phyloP scores from a whole-genome alignment of 2,888 invertebrate species.

The Machimus atricapillus region DNA sequence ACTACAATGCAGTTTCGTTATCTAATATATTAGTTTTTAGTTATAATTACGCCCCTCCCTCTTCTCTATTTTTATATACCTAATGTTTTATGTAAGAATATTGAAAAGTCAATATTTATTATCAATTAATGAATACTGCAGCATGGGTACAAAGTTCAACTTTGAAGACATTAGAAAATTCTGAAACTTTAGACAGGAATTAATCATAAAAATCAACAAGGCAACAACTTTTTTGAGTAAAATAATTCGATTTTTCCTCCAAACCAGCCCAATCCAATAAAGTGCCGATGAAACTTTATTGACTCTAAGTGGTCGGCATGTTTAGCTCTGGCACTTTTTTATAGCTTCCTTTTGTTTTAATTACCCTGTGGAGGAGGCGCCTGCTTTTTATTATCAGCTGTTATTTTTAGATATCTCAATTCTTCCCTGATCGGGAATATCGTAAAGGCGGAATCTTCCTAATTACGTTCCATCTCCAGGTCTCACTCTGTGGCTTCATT shows the following conservation, averaged over 20 bases:
- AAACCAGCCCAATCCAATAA: not conserved
- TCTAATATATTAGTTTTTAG: too few relatives aligned
- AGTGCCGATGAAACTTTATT: not conserved
- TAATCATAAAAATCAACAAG: not conserved
- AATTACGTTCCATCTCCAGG: not conserved
- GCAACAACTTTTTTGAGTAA: not conserved
- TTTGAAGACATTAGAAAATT: not conserved
- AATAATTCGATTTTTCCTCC: not conserved
- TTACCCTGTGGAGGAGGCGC: not conserved
- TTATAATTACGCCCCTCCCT: too few relatives aligned
- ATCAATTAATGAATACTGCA: too few relatives aligned
- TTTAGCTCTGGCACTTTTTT: not conserved
- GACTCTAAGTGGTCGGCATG: not conserved
- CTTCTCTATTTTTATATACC: too few relatives aligned
- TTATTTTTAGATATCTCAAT: not conserved
- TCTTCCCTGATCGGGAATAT: not conserved
- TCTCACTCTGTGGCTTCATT: not conserved
- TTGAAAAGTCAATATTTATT: too few relatives aligned
- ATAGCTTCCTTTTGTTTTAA: not conserved
- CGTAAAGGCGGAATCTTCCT: not conserved
- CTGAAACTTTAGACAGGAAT: not conserved
- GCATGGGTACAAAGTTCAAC: too few relatives aligned
- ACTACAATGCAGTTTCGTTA: too few relatives aligned
- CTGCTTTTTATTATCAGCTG: not conserved
- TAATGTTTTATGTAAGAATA: too few relatives aligned